Percentiles rank a stretch among this genome's conserved stretches.
Conservation (phyloP, 2,113 vertebrate species). For the Myotis yumanensis region DNA sequence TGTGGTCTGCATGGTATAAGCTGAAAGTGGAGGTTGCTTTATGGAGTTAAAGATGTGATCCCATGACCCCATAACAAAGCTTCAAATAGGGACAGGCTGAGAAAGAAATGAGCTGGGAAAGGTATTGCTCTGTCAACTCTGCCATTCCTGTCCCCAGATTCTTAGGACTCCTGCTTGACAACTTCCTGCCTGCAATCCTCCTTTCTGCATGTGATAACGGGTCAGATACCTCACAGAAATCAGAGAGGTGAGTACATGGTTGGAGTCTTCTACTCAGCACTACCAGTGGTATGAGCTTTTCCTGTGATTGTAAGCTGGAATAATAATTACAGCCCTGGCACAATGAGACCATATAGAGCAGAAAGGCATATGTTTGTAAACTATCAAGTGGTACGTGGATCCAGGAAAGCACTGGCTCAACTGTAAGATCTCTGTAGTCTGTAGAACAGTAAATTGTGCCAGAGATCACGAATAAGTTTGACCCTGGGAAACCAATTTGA, state of each 20-base stretch:
- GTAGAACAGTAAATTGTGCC: not conserved
- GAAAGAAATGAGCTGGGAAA: not conserved
- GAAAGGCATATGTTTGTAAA: not conserved
- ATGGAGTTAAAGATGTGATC: not conserved
- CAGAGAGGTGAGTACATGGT: not conserved
- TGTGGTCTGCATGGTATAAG: not conserved
- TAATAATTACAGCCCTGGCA: not conserved
- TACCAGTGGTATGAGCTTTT: not conserved
- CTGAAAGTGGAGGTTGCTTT: not conserved
- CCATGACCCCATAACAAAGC: not conserved
- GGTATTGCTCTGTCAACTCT: not conserved
- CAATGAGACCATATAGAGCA: not conserved
- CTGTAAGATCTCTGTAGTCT: not conserved
- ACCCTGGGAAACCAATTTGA: not conserved
- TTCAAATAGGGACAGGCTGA: not conserved
- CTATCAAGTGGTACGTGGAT: not conserved
- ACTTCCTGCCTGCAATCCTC: not conserved
- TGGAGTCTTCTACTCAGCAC: not conserved
- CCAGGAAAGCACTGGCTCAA: not conserved
- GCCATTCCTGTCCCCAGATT: not conserved
- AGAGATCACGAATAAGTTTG: not conserved
- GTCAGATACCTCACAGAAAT: not conserved
- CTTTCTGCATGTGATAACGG: fast-evolving
- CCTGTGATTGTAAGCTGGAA: not conserved
- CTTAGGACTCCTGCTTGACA: not conserved